Evolutionary conservation across 2,797 vertebrate species (phyloP), one percentile per base, ranked within the genome.

Genomic region (Sternarchorhynchus goeldii): DNA sequence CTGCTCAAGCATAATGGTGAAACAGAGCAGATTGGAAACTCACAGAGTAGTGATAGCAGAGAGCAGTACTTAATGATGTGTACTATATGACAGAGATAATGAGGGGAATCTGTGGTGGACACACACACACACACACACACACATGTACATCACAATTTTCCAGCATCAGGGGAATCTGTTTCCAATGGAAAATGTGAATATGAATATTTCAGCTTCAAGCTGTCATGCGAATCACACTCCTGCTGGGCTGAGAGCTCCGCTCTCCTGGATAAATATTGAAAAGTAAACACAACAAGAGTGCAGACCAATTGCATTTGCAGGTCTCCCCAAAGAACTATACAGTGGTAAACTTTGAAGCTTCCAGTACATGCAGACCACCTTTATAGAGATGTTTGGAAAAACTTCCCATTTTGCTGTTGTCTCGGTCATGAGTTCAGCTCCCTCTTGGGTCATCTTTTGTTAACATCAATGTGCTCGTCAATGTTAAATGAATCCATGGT

Each of bases 221-320:
- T 90, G 90, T 92, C 89, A 82, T 87, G 88, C 87, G 88, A 75
- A 90, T 91, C 88, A 88, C 86, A 88, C 70, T 83, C 85, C 87
- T 81, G 83, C 86, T 88, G 87, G 86, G 87, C 91, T 87, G 90
- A 86, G 86, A 87, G 89, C 88, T 86, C 84, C 74, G 83, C 87
- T 80, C 80, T 92, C 91, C 92, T 93, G 91, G 88, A 91, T 93
- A 87, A 93, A 93, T 93, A 92, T 92, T 93, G 84, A 84, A 91
- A 89, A 92, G 92, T 89, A 86, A 71, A 82, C 31, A 31, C 21
- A 90, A 91, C 90, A 91, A 93, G 25, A 93, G 88, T 90, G 90
- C 87, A 88, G 85, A 91, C 89, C 90, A 91, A 91, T 86, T 73
- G 67, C 85, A 78, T 69, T 86, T 29, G 57, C 71, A 73, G 58